These are phyloP conservation scores for Cirrhinus molitorella DNA, from an alignment of 2,797 vertebrate genomes.

Conservation along the genomic window DNA sequence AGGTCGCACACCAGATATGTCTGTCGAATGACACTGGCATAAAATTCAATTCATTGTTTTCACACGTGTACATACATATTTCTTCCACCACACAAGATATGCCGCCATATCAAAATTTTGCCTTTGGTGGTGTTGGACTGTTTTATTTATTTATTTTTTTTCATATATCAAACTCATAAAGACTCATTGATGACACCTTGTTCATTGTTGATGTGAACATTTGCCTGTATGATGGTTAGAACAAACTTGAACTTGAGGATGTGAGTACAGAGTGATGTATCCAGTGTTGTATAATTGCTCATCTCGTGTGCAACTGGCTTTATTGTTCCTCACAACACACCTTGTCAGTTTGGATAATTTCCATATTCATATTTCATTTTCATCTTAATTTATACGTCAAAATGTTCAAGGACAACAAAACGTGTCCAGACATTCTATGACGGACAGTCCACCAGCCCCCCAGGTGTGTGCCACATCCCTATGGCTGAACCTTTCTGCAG, in stretches of 20 bases:
- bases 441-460: constrained; percentile 79
- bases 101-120: too few relatives aligned
- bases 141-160: too few relatives aligned
- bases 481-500: constrained; percentile 96
- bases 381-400: background rate
- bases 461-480: constrained; percentile 93
- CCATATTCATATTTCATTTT: background rate
- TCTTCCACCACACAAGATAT: too few relatives aligned
- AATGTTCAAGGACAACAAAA: constrained; percentile 84
- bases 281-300: background rate
- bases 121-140: too few relatives aligned
- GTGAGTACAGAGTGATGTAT: background rate
- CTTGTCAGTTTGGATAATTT: background rate
- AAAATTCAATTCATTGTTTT: too few relatives aligned
- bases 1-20: too few relatives aligned
- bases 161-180: too few relatives aligned
- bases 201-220: background rate
- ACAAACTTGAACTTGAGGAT: background rate
- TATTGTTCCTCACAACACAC: too few relatives aligned
- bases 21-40: too few relatives aligned
- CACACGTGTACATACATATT: too few relatives aligned
- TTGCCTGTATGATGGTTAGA: background rate
- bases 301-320: background rate
- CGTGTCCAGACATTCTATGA: constrained; percentile 92
- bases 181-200: too few relatives aligned